phyloP scores from a whole-genome alignment of 2,797 vertebrate species.

The Sebastes wilsoni region DNA sequence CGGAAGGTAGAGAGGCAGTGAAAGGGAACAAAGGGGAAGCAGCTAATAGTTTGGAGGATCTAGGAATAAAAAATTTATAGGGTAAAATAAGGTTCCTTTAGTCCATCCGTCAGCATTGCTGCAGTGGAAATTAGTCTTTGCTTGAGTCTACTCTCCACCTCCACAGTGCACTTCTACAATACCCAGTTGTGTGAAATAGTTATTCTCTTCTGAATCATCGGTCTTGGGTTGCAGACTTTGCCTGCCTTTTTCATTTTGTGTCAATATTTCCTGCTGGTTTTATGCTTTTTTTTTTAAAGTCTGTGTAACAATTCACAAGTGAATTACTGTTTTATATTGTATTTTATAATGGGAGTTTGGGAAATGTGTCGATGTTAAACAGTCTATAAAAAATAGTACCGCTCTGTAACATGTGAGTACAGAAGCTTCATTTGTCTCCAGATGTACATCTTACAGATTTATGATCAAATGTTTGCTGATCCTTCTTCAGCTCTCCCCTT shows the following conservation, averaged over 20 bases:
- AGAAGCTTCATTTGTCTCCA: background rate
- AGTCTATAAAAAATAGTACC: background rate
- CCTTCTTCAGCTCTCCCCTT: background rate
- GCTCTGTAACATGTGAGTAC: background rate
- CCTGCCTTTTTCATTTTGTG: constrained; percentile 4
- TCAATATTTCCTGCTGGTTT: background rate
- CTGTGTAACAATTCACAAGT: background rate
- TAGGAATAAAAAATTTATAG: constrained; percentile 72
- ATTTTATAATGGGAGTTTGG: background rate
- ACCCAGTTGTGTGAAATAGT: constrained; percentile 11
- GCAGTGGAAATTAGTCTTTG: constrained; percentile 69
- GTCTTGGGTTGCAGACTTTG: background rate
- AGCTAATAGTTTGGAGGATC: constrained; percentile 72
- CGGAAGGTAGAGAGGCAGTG: constrained; percentile 27
- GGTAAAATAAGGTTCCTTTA: constrained; percentile 74
- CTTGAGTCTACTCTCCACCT: constrained; percentile 37
- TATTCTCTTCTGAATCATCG: background rate
- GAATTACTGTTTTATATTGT: background rate
- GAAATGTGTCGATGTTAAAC: background rate
- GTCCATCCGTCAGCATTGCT: constrained; percentile 68
- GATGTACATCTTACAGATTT: constrained; percentile 1
- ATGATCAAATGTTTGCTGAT: constrained; percentile 11
- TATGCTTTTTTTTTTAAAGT: background rate
- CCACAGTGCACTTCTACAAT: constrained; percentile 15
- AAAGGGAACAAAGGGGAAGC: constrained; percentile 61